Conservation (phyloP, 2,113 vertebrate species). For the Podiceps cristatus region DNA sequence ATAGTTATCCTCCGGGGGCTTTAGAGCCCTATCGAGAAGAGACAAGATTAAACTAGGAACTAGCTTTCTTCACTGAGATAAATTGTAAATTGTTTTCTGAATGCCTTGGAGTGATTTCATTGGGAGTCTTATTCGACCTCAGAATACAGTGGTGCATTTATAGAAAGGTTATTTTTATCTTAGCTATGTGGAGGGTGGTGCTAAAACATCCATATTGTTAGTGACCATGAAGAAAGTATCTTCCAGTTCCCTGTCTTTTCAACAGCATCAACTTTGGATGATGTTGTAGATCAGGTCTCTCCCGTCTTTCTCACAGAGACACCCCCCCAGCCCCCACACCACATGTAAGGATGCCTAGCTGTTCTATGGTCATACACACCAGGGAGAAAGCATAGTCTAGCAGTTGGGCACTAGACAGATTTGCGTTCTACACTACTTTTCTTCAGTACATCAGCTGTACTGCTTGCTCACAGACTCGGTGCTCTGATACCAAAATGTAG, state of each 20-base stretch:
- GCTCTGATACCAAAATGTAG: background rate
- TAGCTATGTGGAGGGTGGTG: background rate
- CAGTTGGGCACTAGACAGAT: background rate
- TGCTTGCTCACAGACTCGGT: background rate
- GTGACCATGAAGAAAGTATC: background rate
- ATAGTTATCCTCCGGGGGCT: background rate
- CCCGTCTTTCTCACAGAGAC: background rate
- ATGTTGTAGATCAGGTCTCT: background rate
- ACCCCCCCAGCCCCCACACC: rapidly evolving
- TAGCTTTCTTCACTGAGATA: background rate
- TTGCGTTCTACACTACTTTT: background rate
- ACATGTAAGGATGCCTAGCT: background rate
- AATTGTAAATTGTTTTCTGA: conserved; percentile 21
- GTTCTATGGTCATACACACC: background rate
- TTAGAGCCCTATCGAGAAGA: background rate
- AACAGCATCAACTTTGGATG: background rate
- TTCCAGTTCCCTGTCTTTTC: background rate
- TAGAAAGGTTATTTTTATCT: conserved; percentile 55
- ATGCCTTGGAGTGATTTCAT: conserved; percentile 6
- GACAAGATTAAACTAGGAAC: background rate
- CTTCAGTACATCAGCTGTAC: background rate
- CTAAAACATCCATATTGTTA: background rate
- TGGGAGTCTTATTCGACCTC: background rate
- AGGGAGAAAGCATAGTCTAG: background rate
- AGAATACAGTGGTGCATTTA: conserved; percentile 27